Percentiles rank a stretch among this genome's conserved stretches.
These are phyloP conservation scores for Hypomesus transpacificus DNA, from an alignment of 2,113 vertebrate species.

Conservation along the genomic window DNA sequence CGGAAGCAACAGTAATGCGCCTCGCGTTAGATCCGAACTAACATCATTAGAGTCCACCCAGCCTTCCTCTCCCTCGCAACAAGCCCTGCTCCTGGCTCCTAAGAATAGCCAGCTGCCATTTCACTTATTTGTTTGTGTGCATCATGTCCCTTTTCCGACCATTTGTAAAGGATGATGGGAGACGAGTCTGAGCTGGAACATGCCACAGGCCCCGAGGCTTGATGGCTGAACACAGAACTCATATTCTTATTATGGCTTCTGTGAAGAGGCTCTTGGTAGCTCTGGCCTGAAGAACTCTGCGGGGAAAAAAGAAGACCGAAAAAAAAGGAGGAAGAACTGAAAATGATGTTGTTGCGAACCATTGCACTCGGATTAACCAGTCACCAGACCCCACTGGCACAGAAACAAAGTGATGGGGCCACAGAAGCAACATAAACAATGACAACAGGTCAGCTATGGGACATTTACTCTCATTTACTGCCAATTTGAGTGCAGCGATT, in stretches of 20 bases:
- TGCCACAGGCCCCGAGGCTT: constrained; percentile 48
- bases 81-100: constrained; percentile 23
- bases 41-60: background rate
- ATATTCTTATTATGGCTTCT: constrained; percentile 54
- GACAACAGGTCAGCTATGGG: background rate
- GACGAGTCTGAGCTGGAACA: constrained; percentile 48
- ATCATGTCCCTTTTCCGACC: constrained; percentile 34
- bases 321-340: constrained; percentile 25
- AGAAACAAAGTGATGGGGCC: background rate
- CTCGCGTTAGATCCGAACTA: background rate
- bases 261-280: constrained; percentile 55
- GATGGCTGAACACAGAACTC: constrained; percentile 52
- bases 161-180: constrained; percentile 47
- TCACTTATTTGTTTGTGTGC: constrained; percentile 32
- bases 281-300: constrained; percentile 17
- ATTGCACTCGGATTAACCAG: constrained; percentile 29
- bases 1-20: background rate
- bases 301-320: constrained; percentile 24
- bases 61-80: constrained; percentile 12
- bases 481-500: background rate
- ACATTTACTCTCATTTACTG: background rate
- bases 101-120: constrained; percentile 43
- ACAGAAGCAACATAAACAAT: background rate
- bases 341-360: constrained; percentile 33
- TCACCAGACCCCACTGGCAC: constrained; percentile 23